Evolutionary conservation across 2,888 invertebrate genomes (phyloP), one percentile per base, ranked within the genome.

Genomic region (Petrophora chlorosata): DNA sequence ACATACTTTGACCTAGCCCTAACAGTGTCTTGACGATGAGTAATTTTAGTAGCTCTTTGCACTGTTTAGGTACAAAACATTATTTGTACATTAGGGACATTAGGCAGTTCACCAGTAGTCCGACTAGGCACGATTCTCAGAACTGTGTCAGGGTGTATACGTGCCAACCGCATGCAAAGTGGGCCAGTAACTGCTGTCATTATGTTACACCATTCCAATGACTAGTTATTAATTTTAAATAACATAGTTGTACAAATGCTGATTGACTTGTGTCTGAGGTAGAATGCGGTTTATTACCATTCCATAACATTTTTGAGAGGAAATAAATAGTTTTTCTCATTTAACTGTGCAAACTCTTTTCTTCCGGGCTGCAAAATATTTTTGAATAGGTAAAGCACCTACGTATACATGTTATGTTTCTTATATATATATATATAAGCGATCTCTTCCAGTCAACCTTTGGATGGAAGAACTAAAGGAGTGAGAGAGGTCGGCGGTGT

Each of bases 81-180:
- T 36, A 32, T 38, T 48, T 17, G 19, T 25, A 14, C 28, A 48
- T 42, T 33, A 48, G 42, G 48, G 38, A 26, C 43, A 56, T 53
- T 32, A 41, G 34, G 63, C 59, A 14, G 16, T 33, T 32, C 41
- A 41, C 26, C 40, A 45, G 43, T 40, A 48, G 43, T 25, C 59
- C 73, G 70, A 76, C 72, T 72, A 70, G 67, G 73, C 84, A 84
- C 80, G 83, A 84, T 76, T 65, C 28, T 26, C 40, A 50, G 61
- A 74, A 78, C 60, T 63, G 59, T 77, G 76, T 74, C 76, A 71
- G 55, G 59, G 65, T 54, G 10, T 7, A 22, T 79, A 85, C 84
- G 84, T 85, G 85, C 72, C 22, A 63, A 66, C 59, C 49, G 53
- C 51, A 62, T 62, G 63, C 59, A 62, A 83, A 82, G 76, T 79